Evolutionary conservation across 2,888 invertebrate species (phyloP).

Genomic region (Caradrina kadenii): DNA sequence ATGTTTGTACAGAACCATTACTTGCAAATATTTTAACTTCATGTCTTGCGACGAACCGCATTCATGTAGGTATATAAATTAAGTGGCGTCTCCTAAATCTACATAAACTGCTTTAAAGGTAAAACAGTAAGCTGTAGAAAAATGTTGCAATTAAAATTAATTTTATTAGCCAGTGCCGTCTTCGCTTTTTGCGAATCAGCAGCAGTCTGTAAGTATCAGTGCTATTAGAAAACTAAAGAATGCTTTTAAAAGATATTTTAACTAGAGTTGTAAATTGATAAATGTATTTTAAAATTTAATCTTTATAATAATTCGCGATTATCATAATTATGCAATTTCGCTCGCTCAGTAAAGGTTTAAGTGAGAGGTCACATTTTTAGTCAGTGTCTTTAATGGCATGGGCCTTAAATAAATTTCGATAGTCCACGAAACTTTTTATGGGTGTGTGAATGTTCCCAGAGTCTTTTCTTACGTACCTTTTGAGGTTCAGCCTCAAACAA

Average conservation of each 20-base stretch:
- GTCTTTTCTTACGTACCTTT: no score
- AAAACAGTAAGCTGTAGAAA: slow-evolving; percentile 13
- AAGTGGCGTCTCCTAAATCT: neutral
- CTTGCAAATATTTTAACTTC: neutral
- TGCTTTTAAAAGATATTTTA: neutral
- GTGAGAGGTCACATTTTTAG: no score
- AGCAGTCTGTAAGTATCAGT: slow-evolving; percentile 34
- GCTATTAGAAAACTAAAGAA: neutral
- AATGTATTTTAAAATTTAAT: neutral
- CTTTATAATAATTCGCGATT: no score
- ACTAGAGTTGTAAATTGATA: neutral
- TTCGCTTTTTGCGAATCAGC: slow-evolving; percentile 37
- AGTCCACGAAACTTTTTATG: no score
- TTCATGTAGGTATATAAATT: slow-evolving; percentile 38
- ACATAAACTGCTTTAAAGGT: slow-evolving; percentile 21
- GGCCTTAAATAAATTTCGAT: no score
- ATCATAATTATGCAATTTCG: no score
- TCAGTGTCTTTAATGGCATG: no score
- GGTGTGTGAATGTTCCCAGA: no score
- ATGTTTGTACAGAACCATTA: slow-evolving; percentile 25
- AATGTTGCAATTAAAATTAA: slow-evolving; percentile 32
- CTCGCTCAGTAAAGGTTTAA: no score
- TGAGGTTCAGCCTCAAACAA: no score
- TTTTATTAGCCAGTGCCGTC: slow-evolving; percentile 41
- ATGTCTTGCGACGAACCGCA: neutral